Base-by-base conservation (phyloP, 1,140 invertebrate genomes). In the Papilio xuthus region DNA sequence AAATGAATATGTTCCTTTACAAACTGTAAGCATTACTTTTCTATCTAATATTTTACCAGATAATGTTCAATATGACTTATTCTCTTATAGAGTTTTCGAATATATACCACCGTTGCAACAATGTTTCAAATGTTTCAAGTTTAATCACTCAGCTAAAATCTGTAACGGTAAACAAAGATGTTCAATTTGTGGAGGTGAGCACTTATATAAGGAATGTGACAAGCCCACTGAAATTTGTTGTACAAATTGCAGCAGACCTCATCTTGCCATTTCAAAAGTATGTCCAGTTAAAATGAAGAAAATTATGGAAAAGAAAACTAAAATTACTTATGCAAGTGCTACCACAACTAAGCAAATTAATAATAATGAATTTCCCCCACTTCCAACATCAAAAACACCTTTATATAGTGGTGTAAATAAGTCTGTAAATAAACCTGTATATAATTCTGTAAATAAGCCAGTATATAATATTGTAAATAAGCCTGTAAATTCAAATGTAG, bases 101-200 rank as follows among this genome's bases (percentile, higher is more conserved):
- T n/a, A n/a, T n/a, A n/a, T n/a, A n/a, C n/a, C n/a, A n/a, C n/a
- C n/a, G n/a, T n/a, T n/a, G n/a, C n/a, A n/a, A n/a, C n/a, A n/a
- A n/a, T n/a, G n/a, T n/a, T n/a, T n/a, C n/a, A n/a, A 70, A 53
- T 81, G 82, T 67, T 83, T 83, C 26, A 83, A 83, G 44, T 83
- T 81, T 32, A 32, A 32, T 32, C 32, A 32, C 32, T 32, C 32
- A 32, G 32, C 32, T 32, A 32, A 32, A 32, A 75, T 78, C 7
- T 82, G 81, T 78, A 82, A 79, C 32, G 76, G 81, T 67, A 81
- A 79, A 13, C 81, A 82, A 71, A 42, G 60, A 18, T 82, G 75
- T 69, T 56, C 53, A n/a, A 75, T 79, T 78, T 82, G 78, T 79
- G 26, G 63, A 20, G 74, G 69, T 78, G 74, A 81, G 13, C 80